Conservation (phyloP, 2,113 vertebrate genomes). For the Oreochromis spilurus region DNA sequence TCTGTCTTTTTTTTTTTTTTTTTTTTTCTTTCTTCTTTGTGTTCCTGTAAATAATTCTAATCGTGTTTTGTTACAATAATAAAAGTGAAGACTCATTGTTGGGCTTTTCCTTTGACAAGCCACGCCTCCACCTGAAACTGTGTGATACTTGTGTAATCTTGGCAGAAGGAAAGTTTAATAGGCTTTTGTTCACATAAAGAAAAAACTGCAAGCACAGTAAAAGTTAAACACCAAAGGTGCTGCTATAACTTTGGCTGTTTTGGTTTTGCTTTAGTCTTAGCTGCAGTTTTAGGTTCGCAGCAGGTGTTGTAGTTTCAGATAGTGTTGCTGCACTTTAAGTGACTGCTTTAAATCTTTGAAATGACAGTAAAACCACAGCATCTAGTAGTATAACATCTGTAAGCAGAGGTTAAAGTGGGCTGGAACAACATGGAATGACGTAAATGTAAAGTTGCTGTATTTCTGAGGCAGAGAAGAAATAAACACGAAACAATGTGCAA, state of each 20-base stretch:
- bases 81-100: constrained; percentile 45
- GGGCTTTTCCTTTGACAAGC: not conserved
- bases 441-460: not conserved
- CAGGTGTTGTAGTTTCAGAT: not conserved
- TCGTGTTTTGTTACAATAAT: constrained; percentile 76
- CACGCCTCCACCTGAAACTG: not conserved
- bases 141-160: not conserved
- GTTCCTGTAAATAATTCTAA: constrained; percentile 88
- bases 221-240: not conserved
- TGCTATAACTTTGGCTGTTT: not conserved
- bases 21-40: constrained; percentile 36
- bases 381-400: not conserved
- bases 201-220: not conserved
- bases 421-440: not conserved
- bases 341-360: not conserved
- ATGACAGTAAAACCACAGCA: not conserved
- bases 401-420: not conserved
- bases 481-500: fast-evolving
- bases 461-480: not conserved
- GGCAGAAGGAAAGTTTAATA: not conserved
- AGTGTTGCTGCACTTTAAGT: not conserved
- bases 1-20: constrained; percentile 4
- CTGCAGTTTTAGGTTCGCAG: not conserved
- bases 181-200: not conserved
- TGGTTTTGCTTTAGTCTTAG: not conserved